These are phyloP conservation scores for Halictus ligatus DNA, from an alignment of 2,888 invertebrate genomes.

Conservation along the genomic window DNA sequence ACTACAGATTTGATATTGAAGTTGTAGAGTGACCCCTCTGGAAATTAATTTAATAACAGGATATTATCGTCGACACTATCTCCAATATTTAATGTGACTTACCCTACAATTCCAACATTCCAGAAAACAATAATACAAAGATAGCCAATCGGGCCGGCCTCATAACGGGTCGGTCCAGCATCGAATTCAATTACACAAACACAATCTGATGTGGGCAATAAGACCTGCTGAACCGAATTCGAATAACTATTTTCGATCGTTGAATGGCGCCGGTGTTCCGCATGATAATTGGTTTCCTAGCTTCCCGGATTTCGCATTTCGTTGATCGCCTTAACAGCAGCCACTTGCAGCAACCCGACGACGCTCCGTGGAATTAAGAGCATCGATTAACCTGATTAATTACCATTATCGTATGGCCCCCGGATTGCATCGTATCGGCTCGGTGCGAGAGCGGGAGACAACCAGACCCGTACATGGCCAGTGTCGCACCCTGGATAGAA, in stretches of 20 bases:
- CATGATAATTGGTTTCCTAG: conserved; percentile 25
- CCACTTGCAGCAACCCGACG: conserved; percentile 56
- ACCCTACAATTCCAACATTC: not conserved
- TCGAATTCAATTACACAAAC: not conserved
- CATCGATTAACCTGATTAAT: conserved; percentile 78
- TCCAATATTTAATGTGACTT: not conserved
- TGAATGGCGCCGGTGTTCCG: not conserved
- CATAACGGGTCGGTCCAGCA: not conserved
- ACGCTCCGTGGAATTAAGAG: conserved; percentile 59
- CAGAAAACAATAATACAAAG: not conserved
- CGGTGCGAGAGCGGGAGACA: conserved; percentile 34
- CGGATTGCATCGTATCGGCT: conserved; percentile 42
- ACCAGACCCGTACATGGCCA: conserved; percentile 36
- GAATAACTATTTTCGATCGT: not conserved
- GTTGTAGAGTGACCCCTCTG: not conserved
- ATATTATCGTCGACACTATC: not conserved
- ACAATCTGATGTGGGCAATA: not conserved
- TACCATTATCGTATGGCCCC: conserved; percentile 73
- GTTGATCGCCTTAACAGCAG: conserved; percentile 57
- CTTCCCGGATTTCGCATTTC: conserved; percentile 55
- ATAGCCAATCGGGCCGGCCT: not conserved
- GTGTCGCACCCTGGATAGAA: conserved; percentile 31
- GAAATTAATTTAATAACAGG: not conserved
- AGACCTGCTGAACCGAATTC: not conserved
- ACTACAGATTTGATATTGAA: not conserved